A percentile compares a stretch with the other conserved stretches of the same genome.
Conservation (phyloP, 2,888 invertebrate genomes). For the Brenthis ino region DNA sequence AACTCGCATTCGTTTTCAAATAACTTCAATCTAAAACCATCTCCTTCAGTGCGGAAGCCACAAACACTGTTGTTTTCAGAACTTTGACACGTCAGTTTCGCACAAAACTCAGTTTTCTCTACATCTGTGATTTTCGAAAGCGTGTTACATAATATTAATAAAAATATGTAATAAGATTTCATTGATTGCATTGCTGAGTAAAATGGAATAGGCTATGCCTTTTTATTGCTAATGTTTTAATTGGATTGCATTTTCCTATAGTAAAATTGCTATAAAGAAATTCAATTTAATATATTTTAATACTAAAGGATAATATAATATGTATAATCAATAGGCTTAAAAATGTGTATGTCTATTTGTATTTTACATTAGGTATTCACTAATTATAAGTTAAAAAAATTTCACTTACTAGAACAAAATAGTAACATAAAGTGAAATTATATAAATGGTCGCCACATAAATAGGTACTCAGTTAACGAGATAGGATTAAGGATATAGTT, state of each 20-base stretch:
- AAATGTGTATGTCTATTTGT: no score
- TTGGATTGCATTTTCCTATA: not conserved
- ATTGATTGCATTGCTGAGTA: constrained; percentile 8
- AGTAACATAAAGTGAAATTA: no score
- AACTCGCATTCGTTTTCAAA: constrained; percentile 64
- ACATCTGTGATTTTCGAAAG: constrained; percentile 16
- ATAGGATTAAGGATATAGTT: no score
- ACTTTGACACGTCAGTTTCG: constrained; percentile 48
- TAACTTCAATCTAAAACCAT: constrained; percentile 49
- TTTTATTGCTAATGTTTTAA: not conserved
- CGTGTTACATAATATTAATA: constrained; percentile 18
- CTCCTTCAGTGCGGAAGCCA: constrained; percentile 52
- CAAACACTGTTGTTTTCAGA: constrained; percentile 48
- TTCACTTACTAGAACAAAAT: no score
- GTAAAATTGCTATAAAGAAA: not conserved
- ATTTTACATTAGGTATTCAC: no score
- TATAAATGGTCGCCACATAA: no score
- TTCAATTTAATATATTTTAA: no score
- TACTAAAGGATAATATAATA: no score
- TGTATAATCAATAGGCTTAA: no score
- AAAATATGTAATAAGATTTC: constrained; percentile 21
- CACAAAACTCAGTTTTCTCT: constrained; percentile 53
- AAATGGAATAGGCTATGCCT: constrained; percentile 1
- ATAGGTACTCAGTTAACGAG: no score
- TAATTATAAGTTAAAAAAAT: no score